These are phyloP conservation scores for Sarcophaga caerulescens DNA, from an alignment of 2,888 invertebrate species.

Conservation along the genomic window DNA sequence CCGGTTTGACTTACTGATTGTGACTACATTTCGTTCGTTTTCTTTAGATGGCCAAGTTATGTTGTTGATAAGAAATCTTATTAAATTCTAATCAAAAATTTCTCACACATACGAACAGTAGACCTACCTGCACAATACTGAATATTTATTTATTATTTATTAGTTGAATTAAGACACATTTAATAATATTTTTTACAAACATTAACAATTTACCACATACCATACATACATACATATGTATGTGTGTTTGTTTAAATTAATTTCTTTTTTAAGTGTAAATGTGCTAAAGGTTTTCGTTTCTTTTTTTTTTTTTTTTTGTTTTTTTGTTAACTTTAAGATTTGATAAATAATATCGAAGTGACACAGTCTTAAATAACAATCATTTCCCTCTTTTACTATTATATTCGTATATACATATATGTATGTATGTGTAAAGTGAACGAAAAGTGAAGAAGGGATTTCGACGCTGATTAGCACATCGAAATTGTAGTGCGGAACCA, in stretches of 20 bases:
- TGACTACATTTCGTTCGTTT: constrained; percentile 44
- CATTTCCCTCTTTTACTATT: constrained; percentile 13
- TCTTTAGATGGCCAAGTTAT: constrained; percentile 59
- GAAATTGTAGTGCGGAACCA: constrained; percentile 3
- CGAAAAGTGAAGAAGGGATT: constrained; percentile 20
- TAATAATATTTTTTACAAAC: constrained; percentile 4
- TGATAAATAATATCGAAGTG: constrained; percentile 58
- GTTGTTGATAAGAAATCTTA: constrained; percentile 54
- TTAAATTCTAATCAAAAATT: constrained; percentile 37
- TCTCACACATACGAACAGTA: constrained; percentile 2
- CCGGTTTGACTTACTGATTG: constrained; percentile 31
- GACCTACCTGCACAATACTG: background rate
- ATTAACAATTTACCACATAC: background rate
- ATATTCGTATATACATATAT: background rate
- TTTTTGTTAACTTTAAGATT: constrained; percentile 47
- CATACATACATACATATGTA: background rate
- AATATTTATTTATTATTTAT: constrained; percentile 45
- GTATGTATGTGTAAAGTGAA: background rate
- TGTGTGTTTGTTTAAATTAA: constrained; percentile 1
- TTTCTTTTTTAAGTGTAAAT: constrained; percentile 1
- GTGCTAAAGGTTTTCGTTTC: background rate
- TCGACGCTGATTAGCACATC: constrained; percentile 16
- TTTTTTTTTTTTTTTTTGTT: background rate
- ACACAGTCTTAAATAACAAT: constrained; percentile 31
- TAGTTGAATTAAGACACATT: constrained; percentile 34